Evolutionary conservation across 1,140 invertebrate genomes (phyloP), one percentile per base, ranked within the genome.

Genomic region (Drosophila saltans): DNA sequence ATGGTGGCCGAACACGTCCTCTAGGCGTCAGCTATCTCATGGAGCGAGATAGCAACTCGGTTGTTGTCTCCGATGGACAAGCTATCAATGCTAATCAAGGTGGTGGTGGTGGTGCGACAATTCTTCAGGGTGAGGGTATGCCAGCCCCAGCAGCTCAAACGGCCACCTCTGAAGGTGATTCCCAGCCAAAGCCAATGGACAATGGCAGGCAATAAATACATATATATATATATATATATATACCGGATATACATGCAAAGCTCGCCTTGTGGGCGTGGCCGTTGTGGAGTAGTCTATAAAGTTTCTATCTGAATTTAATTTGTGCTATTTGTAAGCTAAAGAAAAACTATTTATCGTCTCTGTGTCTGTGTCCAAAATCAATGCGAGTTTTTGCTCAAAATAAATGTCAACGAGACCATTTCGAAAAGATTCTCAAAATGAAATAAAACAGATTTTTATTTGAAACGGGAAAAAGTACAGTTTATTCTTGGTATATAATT

Each of bases 21-120:
- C 66, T 92, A 92, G 91, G 91, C 75, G 91, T 90, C 43, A 92
- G 91, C 66, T 92, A 92, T 75, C 80, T 92, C n/a, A 83, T 92
- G 65, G 91, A 92, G 67, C 90, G 91, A 39, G 83, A 90, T 62
- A 78, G 78, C 57, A 82, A 86, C 57, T 62, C 75, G 21, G 43
- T 40, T 40, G 58, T 30, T 48, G 77, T 85, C 21, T 57, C 84
- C 41, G 85, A 91, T 59, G 78, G 81, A 6, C 28, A 75, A 21
- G 75, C 64, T 58, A 69, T 78, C 64, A 43, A 79, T 62, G 75
- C 81, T 61, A 76, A 48, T 69, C 40, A 67, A 36, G 75, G 66
- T 64, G 80, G 69, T 60, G 77, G 62, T 71, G 63, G 58, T 70
- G 56, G 75, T 61, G 69, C 72, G 77, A 65, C 16, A 16, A 16